Percentiles rank a stretch among this genome's conserved stretches.
These are phyloP conservation scores for Drosophila pallidifrons DNA, from an alignment of 1,140 invertebrate genomes.

Conservation along the genomic window DNA sequence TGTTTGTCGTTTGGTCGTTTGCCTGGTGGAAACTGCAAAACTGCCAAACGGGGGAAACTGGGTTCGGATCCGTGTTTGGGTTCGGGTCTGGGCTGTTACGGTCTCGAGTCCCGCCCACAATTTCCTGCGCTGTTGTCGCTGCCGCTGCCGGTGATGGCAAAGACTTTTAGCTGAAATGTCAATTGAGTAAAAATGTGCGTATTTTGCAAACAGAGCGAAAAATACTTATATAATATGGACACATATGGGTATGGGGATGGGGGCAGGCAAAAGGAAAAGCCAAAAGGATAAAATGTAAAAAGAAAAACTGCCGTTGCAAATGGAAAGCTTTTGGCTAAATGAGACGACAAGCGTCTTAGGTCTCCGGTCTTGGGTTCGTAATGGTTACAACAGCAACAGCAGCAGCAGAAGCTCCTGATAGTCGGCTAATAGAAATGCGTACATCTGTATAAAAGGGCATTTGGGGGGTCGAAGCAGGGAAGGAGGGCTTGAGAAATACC, in stretches of 20 bases:
- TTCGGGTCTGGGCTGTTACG: neutral
- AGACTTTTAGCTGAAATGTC: conserved; percentile 59
- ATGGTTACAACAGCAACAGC: conserved; percentile 10
- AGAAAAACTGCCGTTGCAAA: conserved; percentile 24
- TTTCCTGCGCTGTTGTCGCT: conserved; percentile 23
- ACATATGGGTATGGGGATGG: conserved; percentile 8
- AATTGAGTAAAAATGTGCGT: conserved; percentile 61
- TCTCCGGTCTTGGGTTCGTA: conserved; percentile 4
- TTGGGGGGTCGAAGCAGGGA: conserved; percentile 17
- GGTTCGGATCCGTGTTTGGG: neutral
- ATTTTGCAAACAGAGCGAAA: conserved; percentile 55
- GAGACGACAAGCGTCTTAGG: conserved; percentile 29
- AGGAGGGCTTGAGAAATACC: conserved; percentile 9
- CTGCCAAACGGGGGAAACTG: neutral
- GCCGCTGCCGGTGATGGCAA: conserved; percentile 27
- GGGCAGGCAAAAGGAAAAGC: conserved; percentile 7
- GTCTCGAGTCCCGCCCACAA: conserved; percentile 34
- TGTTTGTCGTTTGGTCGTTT: conserved; percentile 38
- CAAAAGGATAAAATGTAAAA: conserved; percentile 24
- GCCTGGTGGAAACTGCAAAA: conserved; percentile 18
- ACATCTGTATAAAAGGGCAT: neutral
- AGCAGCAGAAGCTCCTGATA: conserved; percentile 27
- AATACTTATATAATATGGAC: conserved; percentile 40
- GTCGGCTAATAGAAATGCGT: conserved; percentile 50
- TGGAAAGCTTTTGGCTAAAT: conserved; percentile 54